Base-by-base conservation (phyloP, 2,113 vertebrate species). In the Nycticorax nycticorax region DNA sequence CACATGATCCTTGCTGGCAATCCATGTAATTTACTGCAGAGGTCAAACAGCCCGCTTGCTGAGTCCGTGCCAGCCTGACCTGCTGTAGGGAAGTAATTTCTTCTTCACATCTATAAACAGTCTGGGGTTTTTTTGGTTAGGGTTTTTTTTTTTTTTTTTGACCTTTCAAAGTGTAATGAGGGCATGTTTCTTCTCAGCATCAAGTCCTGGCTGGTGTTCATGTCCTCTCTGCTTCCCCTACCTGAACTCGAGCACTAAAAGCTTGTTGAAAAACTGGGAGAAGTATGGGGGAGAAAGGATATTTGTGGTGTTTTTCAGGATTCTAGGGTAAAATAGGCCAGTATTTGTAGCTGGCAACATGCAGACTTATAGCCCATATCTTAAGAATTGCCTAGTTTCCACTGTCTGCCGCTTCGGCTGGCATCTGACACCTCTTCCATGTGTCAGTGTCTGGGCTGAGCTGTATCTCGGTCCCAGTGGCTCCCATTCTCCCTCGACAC, bases 271-370 rank as follows among this genome's bases (percentile, higher is more conserved):
- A 85, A 45, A 62, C 6, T 2, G 14, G 6, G 35, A 56, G 30
- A 14, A 8, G 3, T n/a, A 20, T 14, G 12, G 17, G 14, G 10
- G 1, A 12, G 27, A 63, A 60, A 43, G 27, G 0, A 52, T 43
- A 37, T 12, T 3, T 14, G 6, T 23, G 28, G 1, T 30, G 14
- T 45, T 66, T 91, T 86, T 72, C 48, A 69, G 39, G 66, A 73
- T 76, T 80, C 12, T 3, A 26, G 33, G 13, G 35, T 83, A 14
- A 94, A 92, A 64, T 17, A 50, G 18, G 8, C 14, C 0, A 1
- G 17, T 50, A 28, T 21, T 13, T 63, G 17, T 26, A 88, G 28
- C 28, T 89, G 28, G 7, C 45, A 77, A 17, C 15, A 53, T 30
- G 15, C 8, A 84, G 33, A n/a, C 20, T 19, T 57, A 10, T 2